Conservation (phyloP, 2,888 invertebrate species). For the Caenorhabditis macrosperma region DNA sequence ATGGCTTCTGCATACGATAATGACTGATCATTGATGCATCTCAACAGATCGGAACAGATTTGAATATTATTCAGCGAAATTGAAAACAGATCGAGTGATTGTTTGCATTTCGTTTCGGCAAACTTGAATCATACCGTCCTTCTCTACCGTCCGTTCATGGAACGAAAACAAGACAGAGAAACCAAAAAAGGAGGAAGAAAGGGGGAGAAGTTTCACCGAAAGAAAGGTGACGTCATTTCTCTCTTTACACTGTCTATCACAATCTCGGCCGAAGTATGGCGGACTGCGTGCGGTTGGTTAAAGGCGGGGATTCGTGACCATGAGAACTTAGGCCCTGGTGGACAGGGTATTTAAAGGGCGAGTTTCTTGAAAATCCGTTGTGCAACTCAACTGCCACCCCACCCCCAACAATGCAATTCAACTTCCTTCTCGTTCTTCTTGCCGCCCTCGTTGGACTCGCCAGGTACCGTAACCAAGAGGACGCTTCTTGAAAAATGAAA, state of each 20-base stretch:
- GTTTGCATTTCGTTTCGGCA: not conserved
- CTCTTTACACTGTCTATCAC: slow-evolving; percentile 51
- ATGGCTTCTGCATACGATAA: not conserved
- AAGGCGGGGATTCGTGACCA: slow-evolving; percentile 48
- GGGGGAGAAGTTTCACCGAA: not conserved
- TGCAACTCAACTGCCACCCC: not conserved
- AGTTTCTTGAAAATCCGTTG: not conserved
- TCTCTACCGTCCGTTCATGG: not conserved
- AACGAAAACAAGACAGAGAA: not conserved
- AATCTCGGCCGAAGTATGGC: slow-evolving; percentile 6
- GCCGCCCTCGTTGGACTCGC: slow-evolving; percentile 35
- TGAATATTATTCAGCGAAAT: not conserved
- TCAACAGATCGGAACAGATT: not conserved
- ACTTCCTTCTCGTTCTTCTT: slow-evolving; percentile 21
- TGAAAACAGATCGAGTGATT: not conserved
- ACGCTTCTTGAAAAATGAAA: not conserved
- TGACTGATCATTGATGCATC: slow-evolving; percentile 4
- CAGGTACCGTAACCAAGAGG: slow-evolving; percentile 18
- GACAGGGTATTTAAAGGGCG: slow-evolving; percentile 33
- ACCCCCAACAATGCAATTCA: slow-evolving; percentile 49
- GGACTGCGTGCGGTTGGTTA: slow-evolving; percentile 31
- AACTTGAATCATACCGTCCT: slow-evolving; percentile 15
- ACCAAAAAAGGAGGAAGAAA: slow-evolving; percentile 12
- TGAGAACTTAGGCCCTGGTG: not conserved
- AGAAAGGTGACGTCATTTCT: slow-evolving; percentile 41